Evolutionary conservation across 2,113 vertebrate species (phyloP).

Genomic region (Tauraco erythrolophus): DNA sequence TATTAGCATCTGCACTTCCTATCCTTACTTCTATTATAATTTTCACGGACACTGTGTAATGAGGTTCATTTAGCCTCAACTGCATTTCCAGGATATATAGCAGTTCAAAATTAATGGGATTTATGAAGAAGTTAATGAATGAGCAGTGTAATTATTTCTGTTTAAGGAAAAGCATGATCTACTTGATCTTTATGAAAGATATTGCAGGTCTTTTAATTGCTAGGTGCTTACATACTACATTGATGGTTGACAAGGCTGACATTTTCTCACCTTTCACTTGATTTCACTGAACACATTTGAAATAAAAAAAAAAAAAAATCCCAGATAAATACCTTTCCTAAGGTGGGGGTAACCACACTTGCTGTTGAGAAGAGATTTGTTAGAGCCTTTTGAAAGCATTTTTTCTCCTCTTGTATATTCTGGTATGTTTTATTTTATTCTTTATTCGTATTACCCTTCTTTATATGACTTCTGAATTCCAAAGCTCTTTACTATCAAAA

Average conservation of each 20-base stretch:
- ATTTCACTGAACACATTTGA: background rate
- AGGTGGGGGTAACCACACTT: background rate
- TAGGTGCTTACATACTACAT: background rate
- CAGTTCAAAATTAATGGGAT: constrained; percentile 56
- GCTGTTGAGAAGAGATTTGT: background rate
- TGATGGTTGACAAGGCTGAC: constrained; percentile 17
- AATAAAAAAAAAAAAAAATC: background rate
- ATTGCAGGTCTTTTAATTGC: constrained; percentile 39
- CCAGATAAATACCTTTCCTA: background rate
- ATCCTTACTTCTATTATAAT: constrained; percentile 23
- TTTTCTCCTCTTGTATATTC: background rate
- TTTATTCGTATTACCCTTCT: background rate
- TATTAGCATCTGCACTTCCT: constrained; percentile 49
- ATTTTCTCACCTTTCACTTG: constrained; percentile 29
- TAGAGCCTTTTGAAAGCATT: background rate
- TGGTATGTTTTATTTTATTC: background rate
- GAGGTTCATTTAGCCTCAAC: constrained; percentile 60
- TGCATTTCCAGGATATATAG: constrained; percentile 33
- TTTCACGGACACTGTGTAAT: constrained; percentile 36
- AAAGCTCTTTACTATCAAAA: background rate
- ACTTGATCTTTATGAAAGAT: constrained; percentile 54
- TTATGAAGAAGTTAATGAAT: constrained; percentile 63
- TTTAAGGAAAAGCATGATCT: constrained; percentile 53
- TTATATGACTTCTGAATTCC: too few species aligned
- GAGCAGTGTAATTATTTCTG: constrained; percentile 58